Evolutionary conservation across 1,140 invertebrate genomes (phyloP), one percentile per base, ranked within the genome.

Genomic region (Heliconius hewitsoni): DNA sequence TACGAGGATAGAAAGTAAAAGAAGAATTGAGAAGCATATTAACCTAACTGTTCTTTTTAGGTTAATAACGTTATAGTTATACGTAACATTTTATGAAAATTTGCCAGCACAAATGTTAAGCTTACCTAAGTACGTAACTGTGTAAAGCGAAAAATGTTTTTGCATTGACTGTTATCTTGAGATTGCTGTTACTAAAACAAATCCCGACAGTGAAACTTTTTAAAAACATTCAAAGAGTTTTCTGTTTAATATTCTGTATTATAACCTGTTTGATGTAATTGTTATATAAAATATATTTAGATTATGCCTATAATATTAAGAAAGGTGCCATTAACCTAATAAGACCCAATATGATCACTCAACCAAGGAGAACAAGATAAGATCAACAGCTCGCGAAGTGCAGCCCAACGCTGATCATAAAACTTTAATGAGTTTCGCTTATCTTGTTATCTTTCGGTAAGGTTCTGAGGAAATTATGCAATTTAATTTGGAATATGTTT

Each of bases 381-480:
- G 76, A 80, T 77, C 77, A 80, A 78, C 57, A 81, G 66, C 74
- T 80, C 13, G 76, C 71, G 75, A 85, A 78, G 39, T 82, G 81
- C 81, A 86, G 76, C 80, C 75, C 77, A 83, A 76, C 78, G 77
- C 77, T 82, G 84, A 87, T 88, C 86, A 87, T 88, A 90, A 89
- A 92, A 91, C 87, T 91, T 92, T 90, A 92, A 92, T 92, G 90
- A 92, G 89, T 91, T 90, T 90, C 76, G 83, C 85, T 83, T 87
- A 83, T 88, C 88, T 90, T 90, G 89, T 90, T 90, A 91, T 91
- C 89, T 87, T 87, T 86, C 11, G 27, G n/a, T 66, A 66, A 85
- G 85, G 77, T 89, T 75, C 8, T 66, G 42, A 37, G 39, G 55
- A 42, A 60, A 87, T 85, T 78, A 78, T 83, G 81, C 23, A 66